Conservation (phyloP, 2,888 invertebrate species). For the Nasonovia ribisnigri region DNA sequence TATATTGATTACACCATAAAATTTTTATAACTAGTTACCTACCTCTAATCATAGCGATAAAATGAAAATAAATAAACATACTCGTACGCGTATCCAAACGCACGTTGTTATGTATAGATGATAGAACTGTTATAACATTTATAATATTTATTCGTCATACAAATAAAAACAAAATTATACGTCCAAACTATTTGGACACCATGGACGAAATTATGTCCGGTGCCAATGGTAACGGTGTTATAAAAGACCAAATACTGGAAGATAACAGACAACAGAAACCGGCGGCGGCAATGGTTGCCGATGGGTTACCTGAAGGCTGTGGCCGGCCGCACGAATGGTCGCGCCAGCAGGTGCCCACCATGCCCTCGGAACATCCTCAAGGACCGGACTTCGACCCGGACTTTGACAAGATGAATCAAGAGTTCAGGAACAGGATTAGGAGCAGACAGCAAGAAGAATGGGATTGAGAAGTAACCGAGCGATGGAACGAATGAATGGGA, state of each 20-base stretch:
- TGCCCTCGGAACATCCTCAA: slow-evolving; percentile 44
- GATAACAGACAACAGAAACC: not conserved
- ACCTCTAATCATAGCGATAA: not conserved
- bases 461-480: slow-evolving; percentile 9
- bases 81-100: not conserved
- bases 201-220: not conserved
- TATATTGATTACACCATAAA: not conserved
- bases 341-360: not conserved
- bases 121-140: not conserved
- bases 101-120: not conserved
- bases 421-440: slow-evolving; percentile 44
- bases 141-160: not conserved
- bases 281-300: not conserved
- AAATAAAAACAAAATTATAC: slow-evolving; percentile 1
- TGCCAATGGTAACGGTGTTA: not conserved
- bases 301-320: not conserved
- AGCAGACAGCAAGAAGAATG: slow-evolving; percentile 45
- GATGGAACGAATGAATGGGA: not conserved
- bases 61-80: slow-evolving; percentile 5
- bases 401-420: slow-evolving; percentile 37
- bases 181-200: not conserved
- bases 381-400: slow-evolving; percentile 34
- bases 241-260: not conserved
- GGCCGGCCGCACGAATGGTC: not conserved
- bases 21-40: not conserved